Base-by-base conservation (phyloP, 2,888 invertebrate species). In the Meiosimyza platycephala region DNA sequence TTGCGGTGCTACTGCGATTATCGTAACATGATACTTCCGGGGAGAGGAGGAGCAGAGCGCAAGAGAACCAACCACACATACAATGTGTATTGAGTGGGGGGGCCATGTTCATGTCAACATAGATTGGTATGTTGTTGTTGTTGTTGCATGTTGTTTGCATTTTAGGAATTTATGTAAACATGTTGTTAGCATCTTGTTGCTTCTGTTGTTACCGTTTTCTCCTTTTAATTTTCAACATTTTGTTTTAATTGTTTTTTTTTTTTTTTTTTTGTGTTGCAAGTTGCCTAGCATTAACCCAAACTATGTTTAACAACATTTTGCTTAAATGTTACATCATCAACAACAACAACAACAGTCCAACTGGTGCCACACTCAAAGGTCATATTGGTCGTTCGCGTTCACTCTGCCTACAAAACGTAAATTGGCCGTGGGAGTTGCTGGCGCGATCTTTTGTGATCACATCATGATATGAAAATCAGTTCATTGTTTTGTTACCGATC, bases 151-250 rank as follows among this genome's bases (percentile, higher is more conserved):
- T 83, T 83, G 81, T 82, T 82, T 83, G 82, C 82, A 84, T 82
- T 84, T 84, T 78, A 80, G 83, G 82, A 83, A 82, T 82, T 84
- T 83, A 82, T 83, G 83, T 82, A 84, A 84, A 82, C 82, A 83
- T 83, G 77, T 81, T 82, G 82, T 83, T 79, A 78, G 82, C 78
- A 78, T 72, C 78, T 77, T 76, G 78, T 75, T 74, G 75, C 73
- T 71, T 76, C 75, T 75, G 73, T 47, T 77, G 72, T 50, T 71
- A 59, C 48, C 73, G 67, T 66, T 76, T 65, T 47, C 40, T 59
- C 48, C 33, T 50, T 66, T 33, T 57, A 57, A 28, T 60, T 68
- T 70, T 13, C 50, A 13, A 9, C 33, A n/a, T 13, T 28, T 63
- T 63, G 40, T 18, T 57, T 52, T 59, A 50, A 18, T 60, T 54